Evolutionary conservation across 2,888 invertebrate species (phyloP).

Genomic region (Megastigmus dorsalis): DNA sequence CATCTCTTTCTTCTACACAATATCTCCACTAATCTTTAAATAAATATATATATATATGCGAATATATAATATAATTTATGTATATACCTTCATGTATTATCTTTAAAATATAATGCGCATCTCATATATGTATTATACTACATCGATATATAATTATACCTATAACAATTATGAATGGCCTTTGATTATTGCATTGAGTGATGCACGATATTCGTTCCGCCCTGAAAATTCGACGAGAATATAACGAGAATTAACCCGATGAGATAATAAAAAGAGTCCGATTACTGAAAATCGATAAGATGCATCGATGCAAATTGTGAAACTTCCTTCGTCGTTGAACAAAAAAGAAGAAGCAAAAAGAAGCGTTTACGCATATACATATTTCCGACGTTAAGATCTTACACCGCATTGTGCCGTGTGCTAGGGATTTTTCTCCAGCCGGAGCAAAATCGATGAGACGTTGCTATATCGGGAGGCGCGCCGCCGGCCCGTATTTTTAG

Average conservation of each 20-base stretch:
- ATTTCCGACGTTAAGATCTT: constrained; percentile 19
- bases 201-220: constrained; percentile 62
- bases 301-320: no score
- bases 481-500: constrained; percentile 39
- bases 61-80: constrained; percentile 30
- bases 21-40: constrained; percentile 56
- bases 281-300: no score
- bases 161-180: constrained; percentile 67
- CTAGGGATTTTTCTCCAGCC: constrained; percentile 44
- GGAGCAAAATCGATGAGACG: constrained; percentile 32
- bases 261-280: no score
- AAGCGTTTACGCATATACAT: no score
- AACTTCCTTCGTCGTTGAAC: no score
- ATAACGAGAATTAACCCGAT: no score
- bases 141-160: constrained; percentile 54
- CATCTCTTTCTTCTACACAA: constrained; percentile 21
- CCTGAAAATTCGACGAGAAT: constrained; percentile 55
- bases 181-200: constrained; percentile 70
- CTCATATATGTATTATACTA: constrained; percentile 13
- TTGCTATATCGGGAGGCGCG: constrained; percentile 34
- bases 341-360: no score
- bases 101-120: constrained; percentile 20
- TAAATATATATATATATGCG: constrained; percentile 60
- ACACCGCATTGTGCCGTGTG: constrained; percentile 2
- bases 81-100: constrained; percentile 9